Base-by-base conservation (phyloP, 2,113 vertebrate genomes). In the Atractosteus spatula region DNA sequence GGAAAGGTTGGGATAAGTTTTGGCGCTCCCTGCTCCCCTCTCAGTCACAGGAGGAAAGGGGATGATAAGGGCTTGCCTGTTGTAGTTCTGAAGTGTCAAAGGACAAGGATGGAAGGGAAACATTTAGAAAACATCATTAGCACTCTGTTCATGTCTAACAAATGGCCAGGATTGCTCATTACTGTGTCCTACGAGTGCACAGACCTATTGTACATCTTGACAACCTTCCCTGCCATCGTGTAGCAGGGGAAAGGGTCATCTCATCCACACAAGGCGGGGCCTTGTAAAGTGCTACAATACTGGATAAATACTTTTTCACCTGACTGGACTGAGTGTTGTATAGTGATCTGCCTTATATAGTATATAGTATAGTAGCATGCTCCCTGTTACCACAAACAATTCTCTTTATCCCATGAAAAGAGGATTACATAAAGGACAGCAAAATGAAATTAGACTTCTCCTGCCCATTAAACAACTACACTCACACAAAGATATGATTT, bases 81-180 rank as follows among this genome's bases (percentile, higher is more conserved):
- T 87, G 80, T 79, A 83, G 73, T 76, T 70, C 77, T 78, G 80
- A 76, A 66, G 45, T 69, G 77, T 75, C 65, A 69, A 70, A 63
- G 74, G 17, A 55, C 29, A 16, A 55, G 45, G 57, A 62, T 56
- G 69, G 82, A 13, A 67, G 71, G 54, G 78, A 71, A 78, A 81
- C 74, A 68, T 75, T 80, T 73, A 74, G 83, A 79, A 87, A 85
- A 89, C 82, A 89, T 79, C 80, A 87, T 90, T 89, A 89, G 84
- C 76, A 68, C 77, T 81, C 74, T 79, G 74, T 78, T 82, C 80
- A 80, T 67, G 59, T 82, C 77, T 86, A 42, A 88, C 77, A 78
- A 89, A 87, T 75, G 73, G 73, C 65, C 55, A 13, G 74, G 81
- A 78, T 85, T 76, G 85, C 69, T 81, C 78, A 69, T 67, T 45